Evolutionary conservation across 2,888 invertebrate genomes (phyloP).

Genomic region (Ormia ochracea): DNA sequence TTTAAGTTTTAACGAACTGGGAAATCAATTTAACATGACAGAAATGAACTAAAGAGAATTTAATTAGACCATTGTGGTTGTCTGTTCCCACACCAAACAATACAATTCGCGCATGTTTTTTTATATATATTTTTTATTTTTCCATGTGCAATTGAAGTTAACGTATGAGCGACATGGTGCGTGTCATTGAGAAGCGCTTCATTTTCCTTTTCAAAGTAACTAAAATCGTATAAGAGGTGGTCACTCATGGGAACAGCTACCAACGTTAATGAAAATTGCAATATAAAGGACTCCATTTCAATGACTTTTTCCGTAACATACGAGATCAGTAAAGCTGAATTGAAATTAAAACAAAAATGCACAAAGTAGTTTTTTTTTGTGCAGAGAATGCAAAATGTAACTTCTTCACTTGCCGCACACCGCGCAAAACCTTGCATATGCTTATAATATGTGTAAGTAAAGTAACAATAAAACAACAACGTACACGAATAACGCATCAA

Average conservation of each 20-base stretch:
- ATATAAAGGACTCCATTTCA: background rate
- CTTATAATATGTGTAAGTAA: background rate
- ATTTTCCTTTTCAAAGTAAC: constrained; percentile 10
- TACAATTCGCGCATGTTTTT: constrained; percentile 49
- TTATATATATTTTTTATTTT: constrained; percentile 10
- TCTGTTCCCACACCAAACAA: background rate
- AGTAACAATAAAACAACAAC: background rate
- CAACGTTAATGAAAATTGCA: constrained; percentile 38
- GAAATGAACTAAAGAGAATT: background rate
- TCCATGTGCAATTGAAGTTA: constrained; percentile 51
- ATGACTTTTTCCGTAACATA: background rate
- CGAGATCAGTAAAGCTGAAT: constrained; percentile 15
- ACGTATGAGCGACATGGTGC: constrained; percentile 53
- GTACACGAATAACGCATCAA: constrained; percentile 40
- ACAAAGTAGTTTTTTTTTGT: background rate
- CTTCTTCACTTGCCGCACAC: background rate
- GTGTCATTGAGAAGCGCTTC: constrained; percentile 25
- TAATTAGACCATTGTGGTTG: constrained; percentile 21
- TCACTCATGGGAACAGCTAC: constrained; percentile 19
- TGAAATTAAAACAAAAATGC: constrained; percentile 23
- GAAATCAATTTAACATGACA: background rate
- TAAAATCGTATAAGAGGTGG: constrained; percentile 28
- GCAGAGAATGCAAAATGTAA: constrained; percentile 4
- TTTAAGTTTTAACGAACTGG: no score
- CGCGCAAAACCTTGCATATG: background rate